Percentiles rank a stretch among this genome's conserved stretches.
Conservation (phyloP, 2,888 invertebrate species). For the Tipula helvola region DNA sequence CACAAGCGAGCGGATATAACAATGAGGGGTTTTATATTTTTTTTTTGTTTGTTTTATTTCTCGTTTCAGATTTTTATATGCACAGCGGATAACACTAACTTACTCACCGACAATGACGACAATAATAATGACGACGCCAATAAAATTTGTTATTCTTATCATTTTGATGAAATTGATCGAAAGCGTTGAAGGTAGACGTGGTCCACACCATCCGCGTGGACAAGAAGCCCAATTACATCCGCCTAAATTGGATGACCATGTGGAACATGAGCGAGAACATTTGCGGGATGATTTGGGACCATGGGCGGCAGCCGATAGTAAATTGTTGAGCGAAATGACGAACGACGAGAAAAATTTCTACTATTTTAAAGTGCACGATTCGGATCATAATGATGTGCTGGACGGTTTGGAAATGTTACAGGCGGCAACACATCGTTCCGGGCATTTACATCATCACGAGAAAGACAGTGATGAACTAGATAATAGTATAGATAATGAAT, state of each 20-base stretch:
- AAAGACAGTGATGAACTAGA: slow-evolving; percentile 40
- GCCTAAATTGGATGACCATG: slow-evolving; percentile 46
- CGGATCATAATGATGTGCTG: slow-evolving; percentile 75
- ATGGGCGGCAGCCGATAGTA: slow-evolving; percentile 43
- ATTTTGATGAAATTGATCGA: neutral
- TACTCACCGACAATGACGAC: neutral
- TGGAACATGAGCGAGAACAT: slow-evolving; percentile 69
- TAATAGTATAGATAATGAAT: slow-evolving; percentile 28
- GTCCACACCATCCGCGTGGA: slow-evolving; percentile 54
- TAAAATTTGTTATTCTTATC: neutral
- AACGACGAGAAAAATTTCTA: slow-evolving; percentile 54
- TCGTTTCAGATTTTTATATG: neutral
- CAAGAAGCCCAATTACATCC: slow-evolving; percentile 43
- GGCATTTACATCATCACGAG: slow-evolving; percentile 50
- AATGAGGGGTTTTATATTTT: neutral
- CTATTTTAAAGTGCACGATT: slow-evolving; percentile 58
- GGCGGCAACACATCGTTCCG: slow-evolving; percentile 32
- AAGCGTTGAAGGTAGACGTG: slow-evolving; percentile 28
- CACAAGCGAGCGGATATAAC: neutral
- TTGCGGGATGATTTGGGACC: slow-evolving; percentile 63
- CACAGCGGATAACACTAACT: neutral
- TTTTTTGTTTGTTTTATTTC: neutral
- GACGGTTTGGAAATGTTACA: slow-evolving; percentile 82
- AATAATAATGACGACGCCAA: neutral
- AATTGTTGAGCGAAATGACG: slow-evolving; percentile 57